Base-by-base conservation (phyloP, 2,113 vertebrate species). In the Ammodramus savannarum region DNA sequence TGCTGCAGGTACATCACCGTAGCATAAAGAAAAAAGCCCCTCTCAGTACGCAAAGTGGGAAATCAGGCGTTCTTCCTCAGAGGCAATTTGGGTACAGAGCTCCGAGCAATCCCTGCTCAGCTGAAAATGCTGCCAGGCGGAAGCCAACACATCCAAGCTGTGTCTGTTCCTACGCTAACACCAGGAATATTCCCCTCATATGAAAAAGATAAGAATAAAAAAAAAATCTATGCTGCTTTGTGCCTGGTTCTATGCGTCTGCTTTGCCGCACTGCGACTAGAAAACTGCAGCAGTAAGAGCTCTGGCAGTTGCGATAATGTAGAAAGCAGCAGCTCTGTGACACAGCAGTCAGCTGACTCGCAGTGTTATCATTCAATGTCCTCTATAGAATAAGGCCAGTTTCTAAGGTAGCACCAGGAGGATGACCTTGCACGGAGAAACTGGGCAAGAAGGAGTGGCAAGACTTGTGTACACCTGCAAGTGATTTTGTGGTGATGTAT, bases 321-420 rank as follows among this genome's bases (percentile, higher is more conserved):
- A 97, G 98, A 97, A 97, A 97, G 97, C 97, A 98, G 98, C 97
- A 97, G 98, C 96, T 97, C 96, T 94, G 92, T 98, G 98, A 99
- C 98, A 98, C 98, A 96, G 98, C 98, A 98, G 98, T 98, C 98
- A 98, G 98, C 98, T 98, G 99, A 99, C 98, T 98, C 61, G 36
- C 97, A 94, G 96, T 97, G 98, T 98, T 98, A 98, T 98, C 96
- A 93, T 94, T 97, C 97, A 89, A 73, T 95, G 97, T 98, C 97
- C 98, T 98, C 92, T 91, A 46, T 96, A 96, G 94, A 95, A 96
- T 87, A 96, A 92, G 97, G 90, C 76, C 95, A 95, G 97, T 93
- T 97, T 97, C 98, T 92, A 96, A 97, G 97, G 97, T 97, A 97
- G 97, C 95, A 95, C 80, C 92, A 88, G 96, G 84, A 97, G 94